Conservation (phyloP, 2,888 invertebrate species). For the Troides helena region DNA sequence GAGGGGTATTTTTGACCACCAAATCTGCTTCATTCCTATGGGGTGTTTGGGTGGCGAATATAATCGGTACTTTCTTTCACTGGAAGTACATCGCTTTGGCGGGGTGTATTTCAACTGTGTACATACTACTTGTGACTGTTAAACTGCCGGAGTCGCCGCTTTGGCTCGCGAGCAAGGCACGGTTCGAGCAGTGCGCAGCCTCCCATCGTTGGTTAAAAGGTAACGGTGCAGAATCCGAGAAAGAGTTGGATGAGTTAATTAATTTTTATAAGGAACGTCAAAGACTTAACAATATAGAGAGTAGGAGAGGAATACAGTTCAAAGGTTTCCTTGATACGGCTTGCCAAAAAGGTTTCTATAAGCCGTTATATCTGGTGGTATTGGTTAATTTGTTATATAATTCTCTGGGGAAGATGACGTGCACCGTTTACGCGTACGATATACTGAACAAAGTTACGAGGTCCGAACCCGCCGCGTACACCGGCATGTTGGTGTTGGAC, state of each 20-base stretch:
- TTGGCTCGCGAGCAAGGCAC: constrained; percentile 35
- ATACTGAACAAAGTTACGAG: constrained; percentile 30
- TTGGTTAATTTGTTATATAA: constrained; percentile 21
- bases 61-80: constrained; percentile 36
- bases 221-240: constrained; percentile 12
- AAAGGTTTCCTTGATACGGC: constrained; percentile 11
- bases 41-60: constrained; percentile 35
- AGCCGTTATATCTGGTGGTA: constrained; percentile 17
- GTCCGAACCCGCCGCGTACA: constrained; percentile 30
- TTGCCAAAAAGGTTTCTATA: constrained; percentile 29
- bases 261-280: background rate
- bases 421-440: constrained; percentile 32
- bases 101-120: constrained; percentile 28
- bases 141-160: constrained; percentile 34
- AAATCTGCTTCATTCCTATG: constrained; percentile 33
- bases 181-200: constrained; percentile 32
- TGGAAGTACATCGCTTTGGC: constrained; percentile 32
- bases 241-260: constrained; percentile 29
- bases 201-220: constrained; percentile 36
- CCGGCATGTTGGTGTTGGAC: constrained; percentile 32
- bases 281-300: background rate
- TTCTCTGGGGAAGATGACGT: constrained; percentile 30
- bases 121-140: constrained; percentile 28
- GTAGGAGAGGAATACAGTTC: background rate
- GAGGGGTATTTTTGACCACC: constrained; percentile 32